Conservation (phyloP, 2,888 invertebrate genomes). For the Leptopilina syphax region DNA sequence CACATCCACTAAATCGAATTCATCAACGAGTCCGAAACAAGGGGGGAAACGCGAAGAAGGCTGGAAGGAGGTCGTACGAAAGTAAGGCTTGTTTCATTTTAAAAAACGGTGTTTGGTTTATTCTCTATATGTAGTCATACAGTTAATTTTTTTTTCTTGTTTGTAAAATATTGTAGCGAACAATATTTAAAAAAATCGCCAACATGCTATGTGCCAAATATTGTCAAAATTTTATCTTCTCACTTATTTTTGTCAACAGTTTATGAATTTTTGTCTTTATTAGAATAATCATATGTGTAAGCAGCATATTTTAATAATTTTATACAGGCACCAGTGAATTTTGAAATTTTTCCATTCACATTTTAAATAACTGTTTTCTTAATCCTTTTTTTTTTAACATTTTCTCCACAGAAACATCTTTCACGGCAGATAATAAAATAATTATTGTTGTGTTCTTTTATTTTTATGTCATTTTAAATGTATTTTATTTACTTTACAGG, state of each 20-base stretch:
- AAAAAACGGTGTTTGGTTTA: too few relatives aligned
- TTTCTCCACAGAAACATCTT: neutral
- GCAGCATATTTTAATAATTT: too few relatives aligned
- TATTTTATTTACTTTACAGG: too few relatives aligned
- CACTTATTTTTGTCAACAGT: neutral
- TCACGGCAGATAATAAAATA: too few relatives aligned
- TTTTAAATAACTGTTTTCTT: neutral
- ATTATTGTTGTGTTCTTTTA: too few relatives aligned
- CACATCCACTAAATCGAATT: conserved; percentile 70
- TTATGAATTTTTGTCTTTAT: neutral
- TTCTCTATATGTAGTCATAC: too few relatives aligned
- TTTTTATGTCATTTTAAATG: too few relatives aligned
- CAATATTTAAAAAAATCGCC: neutral
- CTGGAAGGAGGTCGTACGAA: conserved; percentile 97
- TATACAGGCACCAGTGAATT: conserved; percentile 10
- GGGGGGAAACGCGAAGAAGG: conserved; percentile 89
- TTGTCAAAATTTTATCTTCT: neutral
- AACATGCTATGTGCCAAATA: too few relatives aligned
- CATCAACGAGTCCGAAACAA: conserved; percentile 84
- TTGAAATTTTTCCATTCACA: neutral
- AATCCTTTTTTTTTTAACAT: neutral
- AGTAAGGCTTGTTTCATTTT: conserved; percentile 77
- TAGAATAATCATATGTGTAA: neutral
- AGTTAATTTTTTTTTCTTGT: neutral
- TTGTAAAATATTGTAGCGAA: neutral